Base-by-base conservation (phyloP, 2,113 vertebrate species). In the Zosterops japonicus region DNA sequence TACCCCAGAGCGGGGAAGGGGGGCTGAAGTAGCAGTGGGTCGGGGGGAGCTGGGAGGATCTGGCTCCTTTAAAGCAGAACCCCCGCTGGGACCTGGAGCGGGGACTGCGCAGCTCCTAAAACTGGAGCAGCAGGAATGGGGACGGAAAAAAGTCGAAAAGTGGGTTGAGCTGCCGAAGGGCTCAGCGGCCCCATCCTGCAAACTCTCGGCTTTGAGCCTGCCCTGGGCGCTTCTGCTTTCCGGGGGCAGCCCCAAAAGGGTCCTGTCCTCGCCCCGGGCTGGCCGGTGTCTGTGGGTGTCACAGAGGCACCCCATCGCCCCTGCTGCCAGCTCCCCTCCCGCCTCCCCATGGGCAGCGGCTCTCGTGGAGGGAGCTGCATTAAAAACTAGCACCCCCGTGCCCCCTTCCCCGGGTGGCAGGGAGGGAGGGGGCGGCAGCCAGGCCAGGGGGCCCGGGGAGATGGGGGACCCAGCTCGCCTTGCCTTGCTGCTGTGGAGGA, bases 111-210 rank as follows among this genome's bases (percentile, higher is more conserved):
- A n/a, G 67, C 87, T 96, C 87, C 81, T 82, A 82, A 91, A 96
- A 93, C 60, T 93, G 91, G 92, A 96, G 85, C 94, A 95, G 92
- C 83, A 75, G 84, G 70, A 95, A 95, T 1, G 24, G 89, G 95
- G 92, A 94, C 59, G 1, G 70, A 69, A 90, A 80, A 90, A 78
- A 87, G 65, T 61, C 8, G 7, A 47, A 78, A 95, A 88, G 75
- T 95, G 89, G 91, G 93, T 90, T 92, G 91, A 93, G 85, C 82
- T 91, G 90, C 90, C 9, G 6, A 71, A 82, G 52, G 83, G 80
- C 86, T 94, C 6, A 2, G 53, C 1, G 11, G 65, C 33, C 35
- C 44, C 79, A 65, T 79, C 60, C 28, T 35, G 56, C 52, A 33
- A 55, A 85, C 35, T 69, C n/a, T 39, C 5, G 4, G 70, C 87